phyloP scores from a whole-genome alignment of 2,113 vertebrate genomes.

The human region GRCh38 chr7:42073001-42073500 shows the following conservation, averaged over 20 bases:
- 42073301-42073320: slow-evolving; percentile 75
- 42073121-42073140: neutral
- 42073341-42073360: slow-evolving; percentile 87
- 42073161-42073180: neutral
- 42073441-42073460: slow-evolving; percentile 99
- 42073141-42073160: neutral
- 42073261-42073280: neutral
- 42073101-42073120: neutral
- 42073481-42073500: slow-evolving; percentile 99
- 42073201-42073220: neutral
- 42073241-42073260: neutral
- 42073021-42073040: neutral
- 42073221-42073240: neutral
- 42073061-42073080: neutral
- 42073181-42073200: neutral
- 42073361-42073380: slow-evolving; percentile 94
- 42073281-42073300: slow-evolving; percentile 56
- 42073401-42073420: slow-evolving; percentile 93
- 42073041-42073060: neutral
- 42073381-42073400: slow-evolving; percentile 95
- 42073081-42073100: neutral
- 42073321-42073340: slow-evolving; percentile 78
- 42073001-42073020: neutral
- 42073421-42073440: slow-evolving; percentile 97
- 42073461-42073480: slow-evolving; percentile 99